Base-by-base conservation (phyloP, 1,140 invertebrate genomes). In the Halyomorpha halys region DNA sequence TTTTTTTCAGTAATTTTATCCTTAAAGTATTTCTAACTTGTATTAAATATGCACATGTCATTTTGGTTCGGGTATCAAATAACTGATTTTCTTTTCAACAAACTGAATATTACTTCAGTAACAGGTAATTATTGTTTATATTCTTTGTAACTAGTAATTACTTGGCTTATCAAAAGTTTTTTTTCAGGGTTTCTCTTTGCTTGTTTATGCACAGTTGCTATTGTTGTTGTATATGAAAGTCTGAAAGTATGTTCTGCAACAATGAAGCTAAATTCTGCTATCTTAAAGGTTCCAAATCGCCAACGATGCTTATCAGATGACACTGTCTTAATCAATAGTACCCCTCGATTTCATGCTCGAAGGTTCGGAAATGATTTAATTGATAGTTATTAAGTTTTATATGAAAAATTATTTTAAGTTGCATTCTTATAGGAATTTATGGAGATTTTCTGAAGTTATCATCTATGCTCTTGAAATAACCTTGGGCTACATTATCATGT, bases 201-300 rank as follows among this genome's bases (percentile, higher is more conserved):
- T 56, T 56, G 21, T 56, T 21, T 13, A 5, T 56, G 53, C 14
- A 25, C 23, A 23, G 3, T 56, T 15, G 53, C 8, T 23, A 1
- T 56, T 16, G 53, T 23, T 9, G 2, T 56, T 11, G 8, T 56
- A 2, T 56, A 56, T 56, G 53, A 56, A 25, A 6, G 23, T 27
- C 27, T 56, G 15, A 56, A 56, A 15, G 15, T 56, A 25, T 23
- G 3, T 25, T 25, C 23, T 23, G 53, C 53, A 23, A 23, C 23
- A 23, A 23, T 56, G 18, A 56, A 56, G 21, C 23, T 56, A 56
- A 56, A 56, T 56, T 19, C 53, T 56, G 53, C 53, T 23, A 56
- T 56, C 1, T 15, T 56, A 21, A 56, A 56, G 23, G 53, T 25
- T 56, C 53, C 53, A 23, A 21, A 56, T 21, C 18, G 53, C 15